phyloP scores from a whole-genome alignment of 2,113 vertebrate species.

The Phoxinus phoxinus region DNA sequence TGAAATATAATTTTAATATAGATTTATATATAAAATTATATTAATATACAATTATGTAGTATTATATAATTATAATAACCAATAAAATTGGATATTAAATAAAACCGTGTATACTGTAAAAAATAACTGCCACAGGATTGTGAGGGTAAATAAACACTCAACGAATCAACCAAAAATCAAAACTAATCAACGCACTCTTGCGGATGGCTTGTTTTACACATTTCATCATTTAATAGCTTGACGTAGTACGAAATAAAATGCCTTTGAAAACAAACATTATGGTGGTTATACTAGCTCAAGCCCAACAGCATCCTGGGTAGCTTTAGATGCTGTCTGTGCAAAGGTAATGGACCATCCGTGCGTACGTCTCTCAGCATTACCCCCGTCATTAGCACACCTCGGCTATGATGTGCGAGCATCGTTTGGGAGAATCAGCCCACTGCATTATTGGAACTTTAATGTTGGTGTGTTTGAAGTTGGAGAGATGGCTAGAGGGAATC shows the following conservation, averaged over 20 bases:
- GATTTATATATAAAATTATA: neutral
- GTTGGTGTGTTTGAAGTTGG: constrained; percentile 53
- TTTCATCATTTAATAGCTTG: neutral
- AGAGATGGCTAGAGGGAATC: constrained; percentile 50
- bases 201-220: neutral
- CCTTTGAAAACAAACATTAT: constrained; percentile 40
- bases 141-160: neutral
- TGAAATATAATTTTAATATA: neutral
- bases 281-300: constrained; percentile 34
- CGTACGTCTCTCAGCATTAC: constrained; percentile 38
- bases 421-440: constrained; percentile 47
- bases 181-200: neutral
- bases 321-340: constrained; percentile 40
- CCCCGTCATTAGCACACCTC: constrained; percentile 50
- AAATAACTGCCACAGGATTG: neutral
- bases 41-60: neutral
- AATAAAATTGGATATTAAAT: neutral
- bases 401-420: constrained; percentile 46
- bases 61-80: neutral
- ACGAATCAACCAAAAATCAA: neutral
- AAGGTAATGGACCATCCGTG: constrained; percentile 48
- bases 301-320: constrained; percentile 31
- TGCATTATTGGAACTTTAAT: constrained; percentile 59
- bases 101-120: neutral
- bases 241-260: neutral